A percentile compares a stretch with the other conserved stretches of the same genome.
phyloP scores from a whole-genome alignment of 1,140 invertebrate genomes.

The Grapholita molesta region DNA sequence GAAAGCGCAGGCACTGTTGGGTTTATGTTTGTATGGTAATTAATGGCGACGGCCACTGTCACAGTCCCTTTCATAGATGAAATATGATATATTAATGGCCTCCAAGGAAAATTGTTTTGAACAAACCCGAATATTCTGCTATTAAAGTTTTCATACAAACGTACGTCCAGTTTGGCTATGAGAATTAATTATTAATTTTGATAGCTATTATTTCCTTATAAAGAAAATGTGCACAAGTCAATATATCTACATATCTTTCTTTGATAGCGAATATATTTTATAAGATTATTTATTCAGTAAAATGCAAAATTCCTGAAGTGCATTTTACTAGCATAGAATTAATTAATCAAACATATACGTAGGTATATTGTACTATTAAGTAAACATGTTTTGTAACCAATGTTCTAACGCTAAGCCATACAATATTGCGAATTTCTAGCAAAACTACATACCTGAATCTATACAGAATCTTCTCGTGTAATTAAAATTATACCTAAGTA shows the following conservation, averaged over 20 bases:
- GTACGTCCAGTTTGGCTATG: background rate
- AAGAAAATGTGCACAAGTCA: background rate
- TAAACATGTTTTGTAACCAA: background rate
- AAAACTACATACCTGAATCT: background rate
- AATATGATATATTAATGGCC: too few species aligned
- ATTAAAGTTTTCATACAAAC: background rate
- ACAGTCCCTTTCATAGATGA: too few species aligned
- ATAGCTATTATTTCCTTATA: background rate
- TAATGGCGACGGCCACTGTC: too few species aligned
- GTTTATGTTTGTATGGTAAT: too few species aligned
- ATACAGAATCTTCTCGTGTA: background rate
- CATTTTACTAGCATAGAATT: background rate
- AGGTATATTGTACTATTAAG: background rate
- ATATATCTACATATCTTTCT: conserved; percentile 2
- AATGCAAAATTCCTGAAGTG: conserved; percentile 4
- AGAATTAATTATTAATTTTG: background rate
- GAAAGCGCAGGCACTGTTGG: too few species aligned
- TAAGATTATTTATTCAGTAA: conserved; percentile 3
- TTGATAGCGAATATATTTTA: background rate
- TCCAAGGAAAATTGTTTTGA: too few species aligned
- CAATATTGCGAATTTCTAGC: background rate
- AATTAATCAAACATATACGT: background rate
- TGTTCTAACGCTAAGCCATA: background rate
- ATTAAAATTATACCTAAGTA: background rate
- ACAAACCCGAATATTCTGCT: background rate